Evolutionary conservation across 2,888 invertebrate genomes (phyloP).

Genomic region (Sipha maydis): DNA sequence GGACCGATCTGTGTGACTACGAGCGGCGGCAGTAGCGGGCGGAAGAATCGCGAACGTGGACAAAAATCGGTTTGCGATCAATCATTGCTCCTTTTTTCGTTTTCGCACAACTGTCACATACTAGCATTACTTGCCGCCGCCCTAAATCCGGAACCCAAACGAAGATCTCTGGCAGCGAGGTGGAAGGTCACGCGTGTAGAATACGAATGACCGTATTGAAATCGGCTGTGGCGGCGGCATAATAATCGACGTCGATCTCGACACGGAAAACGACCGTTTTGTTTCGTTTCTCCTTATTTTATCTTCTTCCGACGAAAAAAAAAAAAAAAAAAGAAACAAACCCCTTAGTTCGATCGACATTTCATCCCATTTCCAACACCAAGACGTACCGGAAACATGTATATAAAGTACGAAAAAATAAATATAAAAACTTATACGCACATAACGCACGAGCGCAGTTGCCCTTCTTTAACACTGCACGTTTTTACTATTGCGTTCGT

Average conservation of each 20-base stretch:
- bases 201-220: constrained; percentile 59
- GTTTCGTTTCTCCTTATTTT: not conserved
- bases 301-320: no score
- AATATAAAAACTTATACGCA: not conserved
- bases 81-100: constrained; percentile 25
- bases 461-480: not conserved
- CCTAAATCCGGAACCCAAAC: constrained; percentile 35
- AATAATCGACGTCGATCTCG: constrained; percentile 49
- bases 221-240: constrained; percentile 3
- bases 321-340: not conserved
- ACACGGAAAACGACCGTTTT: constrained; percentile 31
- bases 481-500: not conserved
- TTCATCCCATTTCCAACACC: not conserved
- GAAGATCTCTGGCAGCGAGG: constrained; percentile 10
- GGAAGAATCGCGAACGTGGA: not conserved
- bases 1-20: not conserved
- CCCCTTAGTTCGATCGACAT: not conserved
- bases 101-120: constrained; percentile 58
- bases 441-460: not conserved
- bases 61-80: constrained; percentile 54
- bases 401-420: not conserved
- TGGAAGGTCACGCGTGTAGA: constrained; percentile 21
- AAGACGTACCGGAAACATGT: no score
- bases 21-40: not conserved
- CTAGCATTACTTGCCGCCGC: not conserved